These are phyloP conservation scores for Atrichornis clamosus DNA, from an alignment of 2,113 vertebrate genomes.

Conservation along the genomic window DNA sequence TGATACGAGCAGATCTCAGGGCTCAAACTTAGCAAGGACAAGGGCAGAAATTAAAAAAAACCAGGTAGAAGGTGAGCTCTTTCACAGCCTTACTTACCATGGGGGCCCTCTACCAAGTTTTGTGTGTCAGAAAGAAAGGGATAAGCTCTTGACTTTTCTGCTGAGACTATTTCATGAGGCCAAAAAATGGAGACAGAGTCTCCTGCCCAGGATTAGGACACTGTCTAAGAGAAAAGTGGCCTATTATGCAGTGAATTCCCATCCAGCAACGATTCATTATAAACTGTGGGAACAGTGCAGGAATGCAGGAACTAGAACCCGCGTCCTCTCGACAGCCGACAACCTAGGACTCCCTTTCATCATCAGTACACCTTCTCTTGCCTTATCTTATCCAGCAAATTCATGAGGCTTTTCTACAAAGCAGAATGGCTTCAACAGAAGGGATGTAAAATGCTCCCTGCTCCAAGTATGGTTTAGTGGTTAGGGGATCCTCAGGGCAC, in stretches of 20 bases:
- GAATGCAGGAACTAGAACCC: neutral
- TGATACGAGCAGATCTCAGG: neutral
- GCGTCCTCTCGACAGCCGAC: too few species aligned
- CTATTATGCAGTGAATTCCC: neutral
- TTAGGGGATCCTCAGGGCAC: conserved; percentile 23
- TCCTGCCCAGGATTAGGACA: neutral
- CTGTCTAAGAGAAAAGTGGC: neutral
- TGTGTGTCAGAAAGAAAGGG: neutral
- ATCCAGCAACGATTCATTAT: neutral
- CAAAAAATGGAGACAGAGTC: neutral
- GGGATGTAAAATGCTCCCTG: neutral
- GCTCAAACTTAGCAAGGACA: neutral
- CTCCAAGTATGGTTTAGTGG: neutral
- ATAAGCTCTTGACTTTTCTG: neutral
- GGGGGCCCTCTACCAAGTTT: neutral
- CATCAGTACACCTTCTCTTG: neutral
- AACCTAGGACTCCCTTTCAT: accelerated
- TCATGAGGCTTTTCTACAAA: neutral
- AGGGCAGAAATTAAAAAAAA: neutral
- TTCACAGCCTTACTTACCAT: neutral
- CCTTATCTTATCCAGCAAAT: neutral
- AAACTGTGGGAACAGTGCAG: neutral
- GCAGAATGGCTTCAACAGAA: neutral
- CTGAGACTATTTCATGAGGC: neutral
- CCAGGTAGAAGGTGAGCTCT: neutral